Evolutionary conservation across 2,113 vertebrate genomes (phyloP).

Genomic region (Myrmecobius fasciatus): DNA sequence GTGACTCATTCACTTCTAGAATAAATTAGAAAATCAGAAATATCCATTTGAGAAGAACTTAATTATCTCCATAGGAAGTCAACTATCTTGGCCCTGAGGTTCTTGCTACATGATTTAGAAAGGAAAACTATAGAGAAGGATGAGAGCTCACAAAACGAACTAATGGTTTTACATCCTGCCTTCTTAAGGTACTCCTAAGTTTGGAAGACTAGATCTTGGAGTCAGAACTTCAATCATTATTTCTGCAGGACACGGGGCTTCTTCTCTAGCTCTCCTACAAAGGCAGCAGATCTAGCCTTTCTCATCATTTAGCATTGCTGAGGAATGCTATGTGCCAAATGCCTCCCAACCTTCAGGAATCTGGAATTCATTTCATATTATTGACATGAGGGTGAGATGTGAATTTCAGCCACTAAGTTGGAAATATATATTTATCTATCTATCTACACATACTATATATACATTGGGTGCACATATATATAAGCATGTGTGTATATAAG

Average conservation of each 20-base stretch:
- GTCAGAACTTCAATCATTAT: neutral
- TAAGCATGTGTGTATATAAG: neutral
- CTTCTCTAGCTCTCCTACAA: conserved; percentile 2
- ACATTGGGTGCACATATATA: neutral
- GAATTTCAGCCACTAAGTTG: neutral
- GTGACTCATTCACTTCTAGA: neutral
- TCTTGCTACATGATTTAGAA: neutral
- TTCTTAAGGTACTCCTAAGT: neutral
- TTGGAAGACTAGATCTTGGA: neutral
- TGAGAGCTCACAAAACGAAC: neutral
- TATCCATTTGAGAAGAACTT: neutral
- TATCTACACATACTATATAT: no score
- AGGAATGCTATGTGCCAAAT: neutral
- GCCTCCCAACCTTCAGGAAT: neutral
- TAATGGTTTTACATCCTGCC: neutral
- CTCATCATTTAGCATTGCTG: neutral
- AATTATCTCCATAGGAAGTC: neutral
- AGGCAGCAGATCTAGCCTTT: neutral
- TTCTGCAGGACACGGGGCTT: neutral
- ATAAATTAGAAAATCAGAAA: neutral
- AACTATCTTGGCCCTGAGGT: neutral
- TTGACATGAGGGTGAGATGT: neutral
- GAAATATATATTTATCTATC: neutral
- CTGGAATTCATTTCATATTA: neutral
- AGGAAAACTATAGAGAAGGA: neutral